Evolutionary conservation across 2,797 vertebrate species (phyloP), one percentile per base, ranked within the genome.

Genomic region (Rhadinocentrus ornatus): DNA sequence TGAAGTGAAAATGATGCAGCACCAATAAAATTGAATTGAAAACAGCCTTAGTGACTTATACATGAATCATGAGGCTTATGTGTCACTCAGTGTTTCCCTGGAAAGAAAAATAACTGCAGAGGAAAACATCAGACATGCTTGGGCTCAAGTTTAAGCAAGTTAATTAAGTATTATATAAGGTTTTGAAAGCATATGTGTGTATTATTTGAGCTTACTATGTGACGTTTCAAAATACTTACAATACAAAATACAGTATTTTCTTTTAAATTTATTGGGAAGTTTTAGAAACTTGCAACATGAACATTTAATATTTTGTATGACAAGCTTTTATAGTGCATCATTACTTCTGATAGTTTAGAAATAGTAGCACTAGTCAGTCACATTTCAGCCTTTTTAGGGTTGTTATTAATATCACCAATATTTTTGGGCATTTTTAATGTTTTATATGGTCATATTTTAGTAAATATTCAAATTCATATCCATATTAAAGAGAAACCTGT

Each of bases 41-140:
- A 44, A n/a, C 31, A 50, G 31, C 37, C 41, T 20, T 12, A 18
- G 18, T 44, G 41, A 18, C 10, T 58, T 18, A 50, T 34, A 24
- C 8, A 22, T 50, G 46, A 50, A 50, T 50, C n/a, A 7, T 50
- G 31, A 37, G 18, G 46, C n/a, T 37, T 37, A 15, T 37, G 34
- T 37, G 41, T 3, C 26, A 16, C 11, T 39, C 57, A 24, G 12
- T 41, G 5, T 32, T 39, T 6, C 34, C 9, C 26, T 61, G 34
- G 32, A 3, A 20, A 39, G 46, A 20, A 69, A 69, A 69, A 61
- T 50, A 29, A 16, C 16, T 27, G n/a, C 27, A 62, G 20, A 48
- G 2, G 20, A 50, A 50, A 50, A 11, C 46, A 50, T 11, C 46
- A 11, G 9, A 44, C 41, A 20, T 1, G 6, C 41, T 20, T 16